phyloP scores from a whole-genome alignment of 2,113 vertebrate genomes.

The Pterocles gutturalis region DNA sequence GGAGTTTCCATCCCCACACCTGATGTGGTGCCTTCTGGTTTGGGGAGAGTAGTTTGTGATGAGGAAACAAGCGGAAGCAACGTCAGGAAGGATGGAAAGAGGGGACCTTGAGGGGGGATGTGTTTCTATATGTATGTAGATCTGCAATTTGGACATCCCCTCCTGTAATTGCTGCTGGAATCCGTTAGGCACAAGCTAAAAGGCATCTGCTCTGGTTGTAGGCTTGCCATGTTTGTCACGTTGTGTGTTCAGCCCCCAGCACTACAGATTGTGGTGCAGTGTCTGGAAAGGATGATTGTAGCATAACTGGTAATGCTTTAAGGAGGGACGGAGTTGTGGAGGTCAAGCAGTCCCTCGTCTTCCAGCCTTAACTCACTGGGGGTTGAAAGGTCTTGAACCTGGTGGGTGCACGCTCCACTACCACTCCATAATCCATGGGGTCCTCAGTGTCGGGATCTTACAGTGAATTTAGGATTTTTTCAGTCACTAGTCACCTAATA shows the following conservation, averaged over 20 bases:
- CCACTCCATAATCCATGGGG: accelerated
- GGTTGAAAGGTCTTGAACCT: not conserved
- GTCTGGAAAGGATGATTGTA: not conserved
- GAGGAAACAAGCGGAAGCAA: not conserved
- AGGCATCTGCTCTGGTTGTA: not conserved
- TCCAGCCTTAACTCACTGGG: not conserved
- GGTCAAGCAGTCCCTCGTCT: not conserved
- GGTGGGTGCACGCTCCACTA: accelerated
- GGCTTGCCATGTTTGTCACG: accelerated
- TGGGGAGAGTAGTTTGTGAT: not conserved
- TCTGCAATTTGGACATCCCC: not conserved
- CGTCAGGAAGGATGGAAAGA: not conserved
- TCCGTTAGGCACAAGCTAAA: not conserved
- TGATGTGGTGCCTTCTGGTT: not conserved
- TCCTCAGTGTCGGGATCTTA: too few relatives aligned
- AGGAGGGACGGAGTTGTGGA: not conserved
- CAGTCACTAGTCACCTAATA: not conserved
- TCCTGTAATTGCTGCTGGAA: not conserved
- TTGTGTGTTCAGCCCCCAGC: not conserved
- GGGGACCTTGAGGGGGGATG: not conserved
- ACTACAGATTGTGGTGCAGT: not conserved
- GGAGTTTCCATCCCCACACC: accelerated
- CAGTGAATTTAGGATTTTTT: accelerated
- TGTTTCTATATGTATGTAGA: accelerated
- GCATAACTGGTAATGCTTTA: accelerated